A percentile compares a stretch with the other conserved stretches of the same genome.
Conservation (phyloP, 2,888 invertebrate genomes). For the Mesorhabditis sp. region DNA sequence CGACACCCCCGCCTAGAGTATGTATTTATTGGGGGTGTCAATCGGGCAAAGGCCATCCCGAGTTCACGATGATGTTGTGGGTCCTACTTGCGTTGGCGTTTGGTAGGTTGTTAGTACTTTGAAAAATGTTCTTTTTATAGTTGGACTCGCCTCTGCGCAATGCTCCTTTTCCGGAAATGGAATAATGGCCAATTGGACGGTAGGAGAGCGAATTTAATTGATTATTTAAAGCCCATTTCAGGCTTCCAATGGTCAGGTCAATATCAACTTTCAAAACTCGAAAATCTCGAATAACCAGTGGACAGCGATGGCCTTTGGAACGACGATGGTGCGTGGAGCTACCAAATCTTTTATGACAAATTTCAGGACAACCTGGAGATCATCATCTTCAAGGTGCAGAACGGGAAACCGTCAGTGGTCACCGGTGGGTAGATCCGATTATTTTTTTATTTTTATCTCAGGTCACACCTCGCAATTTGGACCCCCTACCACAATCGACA, state of each 20-base stretch:
- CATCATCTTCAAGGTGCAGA: conserved; percentile 1
- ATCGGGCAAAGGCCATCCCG: no score
- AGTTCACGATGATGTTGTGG: no score
- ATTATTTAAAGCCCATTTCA: background rate
- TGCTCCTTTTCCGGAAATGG: background rate
- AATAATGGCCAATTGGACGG: conserved; percentile 1
- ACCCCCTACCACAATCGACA: background rate
- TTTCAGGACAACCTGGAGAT: background rate
- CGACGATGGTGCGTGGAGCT: background rate
- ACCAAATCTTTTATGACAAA: no score
- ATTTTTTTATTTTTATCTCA: background rate
- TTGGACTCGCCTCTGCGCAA: background rate
- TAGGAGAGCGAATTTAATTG: background rate
- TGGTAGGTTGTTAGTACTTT: no score
- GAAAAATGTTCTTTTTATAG: no score
- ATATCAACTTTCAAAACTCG: background rate
- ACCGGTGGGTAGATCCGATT: background rate
- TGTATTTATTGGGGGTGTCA: no score
- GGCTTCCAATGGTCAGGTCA: background rate
- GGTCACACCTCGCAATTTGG: background rate
- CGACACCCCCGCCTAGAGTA: no score
- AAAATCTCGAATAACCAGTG: background rate
- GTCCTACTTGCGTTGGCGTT: no score
- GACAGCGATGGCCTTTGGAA: background rate
- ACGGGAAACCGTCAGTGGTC: background rate